Conservation (phyloP, 2,888 invertebrate genomes). For the Portevinia maculata region DNA sequence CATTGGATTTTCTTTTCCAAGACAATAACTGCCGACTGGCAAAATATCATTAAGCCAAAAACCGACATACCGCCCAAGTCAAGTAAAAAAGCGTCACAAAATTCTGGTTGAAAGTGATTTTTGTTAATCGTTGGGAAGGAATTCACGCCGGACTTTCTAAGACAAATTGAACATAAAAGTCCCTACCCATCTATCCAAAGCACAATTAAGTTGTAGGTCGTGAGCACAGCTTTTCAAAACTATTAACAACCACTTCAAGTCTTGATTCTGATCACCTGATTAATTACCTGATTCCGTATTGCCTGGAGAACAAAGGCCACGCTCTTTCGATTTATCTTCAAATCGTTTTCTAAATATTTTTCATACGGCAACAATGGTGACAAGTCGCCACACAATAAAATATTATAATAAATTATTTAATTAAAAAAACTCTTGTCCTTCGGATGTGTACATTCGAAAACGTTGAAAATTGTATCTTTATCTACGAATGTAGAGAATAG, state of each 20-base stretch:
- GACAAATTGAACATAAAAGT: background rate
- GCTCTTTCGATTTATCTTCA: conserved; percentile 35
- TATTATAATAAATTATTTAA: conserved; percentile 61
- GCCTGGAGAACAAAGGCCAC: conserved; percentile 23
- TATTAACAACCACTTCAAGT: conserved; percentile 1
- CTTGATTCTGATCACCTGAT: conserved; percentile 24
- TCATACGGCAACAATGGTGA: conserved; percentile 44
- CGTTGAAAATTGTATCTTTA: conserved; percentile 67
- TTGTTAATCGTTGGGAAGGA: no score
- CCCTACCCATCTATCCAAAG: background rate
- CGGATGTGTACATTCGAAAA: conserved; percentile 22
- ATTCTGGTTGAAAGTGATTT: no score
- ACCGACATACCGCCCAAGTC: no score
- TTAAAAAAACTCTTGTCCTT: conserved; percentile 62
- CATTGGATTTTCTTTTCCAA: no score
- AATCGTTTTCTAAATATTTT: conserved; percentile 40
- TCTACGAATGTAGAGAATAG: conserved; percentile 39
- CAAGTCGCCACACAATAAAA: conserved; percentile 49
- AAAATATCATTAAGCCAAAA: no score
- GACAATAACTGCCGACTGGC: no score
- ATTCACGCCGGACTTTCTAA: no score
- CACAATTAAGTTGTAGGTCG: background rate
- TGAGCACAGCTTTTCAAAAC: conserved; percentile 1
- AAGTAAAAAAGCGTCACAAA: no score
- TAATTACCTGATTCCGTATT: conserved; percentile 27